Evolutionary conservation across 2,113 vertebrate species (phyloP).

Genomic region (Pyxicephalus adspersus): DNA sequence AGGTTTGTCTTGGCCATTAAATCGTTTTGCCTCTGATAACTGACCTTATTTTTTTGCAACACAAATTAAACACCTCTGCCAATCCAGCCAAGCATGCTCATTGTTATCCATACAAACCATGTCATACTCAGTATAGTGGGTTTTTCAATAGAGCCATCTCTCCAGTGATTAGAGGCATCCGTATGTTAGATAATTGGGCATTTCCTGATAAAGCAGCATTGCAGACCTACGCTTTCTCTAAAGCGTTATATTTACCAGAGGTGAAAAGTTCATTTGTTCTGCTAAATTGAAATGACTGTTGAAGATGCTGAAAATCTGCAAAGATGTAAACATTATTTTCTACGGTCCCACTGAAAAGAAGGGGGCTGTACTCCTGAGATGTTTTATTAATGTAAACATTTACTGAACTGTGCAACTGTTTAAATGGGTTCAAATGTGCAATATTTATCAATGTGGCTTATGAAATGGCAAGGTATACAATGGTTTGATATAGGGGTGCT

Average conservation of each 20-base stretch:
- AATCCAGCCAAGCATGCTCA: slow-evolving; percentile 3
- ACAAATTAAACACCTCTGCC: not conserved
- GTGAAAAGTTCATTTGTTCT: slow-evolving; percentile 34
- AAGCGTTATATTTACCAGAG: not conserved
- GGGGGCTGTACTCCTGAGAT: no score
- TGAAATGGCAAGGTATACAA: not conserved
- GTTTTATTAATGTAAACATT: not conserved
- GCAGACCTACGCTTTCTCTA: not conserved
- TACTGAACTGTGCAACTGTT: not conserved
- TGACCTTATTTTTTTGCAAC: not conserved
- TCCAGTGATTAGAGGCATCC: slow-evolving; percentile 18
- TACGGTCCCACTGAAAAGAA: no score
- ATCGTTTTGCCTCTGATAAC: not conserved
- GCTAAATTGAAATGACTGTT: not conserved
- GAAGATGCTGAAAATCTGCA: not conserved
- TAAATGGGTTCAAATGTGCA: not conserved
- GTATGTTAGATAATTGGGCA: slow-evolving; percentile 26
- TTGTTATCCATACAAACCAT: not conserved
- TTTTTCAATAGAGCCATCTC: not conserved
- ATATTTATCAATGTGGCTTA: not conserved
- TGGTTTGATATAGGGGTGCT: no score
- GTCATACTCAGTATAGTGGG: not conserved
- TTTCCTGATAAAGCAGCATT: slow-evolving; percentile 5
- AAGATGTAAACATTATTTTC: not conserved
- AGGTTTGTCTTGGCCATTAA: not conserved